A percentile compares a stretch with the other conserved stretches of the same genome.
phyloP scores from a whole-genome alignment of 2,797 vertebrate genomes.

The Prunella strophiata region DNA sequence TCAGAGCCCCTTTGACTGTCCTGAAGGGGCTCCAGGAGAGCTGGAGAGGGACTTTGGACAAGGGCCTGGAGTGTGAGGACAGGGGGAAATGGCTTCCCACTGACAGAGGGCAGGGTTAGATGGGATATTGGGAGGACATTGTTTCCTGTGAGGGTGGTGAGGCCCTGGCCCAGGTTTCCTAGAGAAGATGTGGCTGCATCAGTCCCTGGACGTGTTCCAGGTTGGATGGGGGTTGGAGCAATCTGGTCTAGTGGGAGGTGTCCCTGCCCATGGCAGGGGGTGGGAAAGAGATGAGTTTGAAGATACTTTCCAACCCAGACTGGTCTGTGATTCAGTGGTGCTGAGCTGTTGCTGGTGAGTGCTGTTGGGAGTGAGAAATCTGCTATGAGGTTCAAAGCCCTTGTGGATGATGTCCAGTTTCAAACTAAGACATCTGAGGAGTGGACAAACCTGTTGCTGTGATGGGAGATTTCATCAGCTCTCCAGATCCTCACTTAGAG shows the following conservation, averaged over 20 bases:
- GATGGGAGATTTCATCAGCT: background rate
- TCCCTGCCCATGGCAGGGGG: background rate
- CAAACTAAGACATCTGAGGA: background rate
- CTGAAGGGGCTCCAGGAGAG: background rate
- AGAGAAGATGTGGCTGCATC: background rate
- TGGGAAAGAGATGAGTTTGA: background rate
- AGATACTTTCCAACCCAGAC: background rate
- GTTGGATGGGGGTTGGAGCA: background rate
- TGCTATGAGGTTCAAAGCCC: background rate
- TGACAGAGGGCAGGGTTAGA: background rate
- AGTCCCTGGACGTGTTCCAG: rapidly evolving
- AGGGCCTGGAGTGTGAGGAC: background rate
- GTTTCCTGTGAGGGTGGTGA: background rate
- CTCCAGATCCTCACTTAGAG: background rate
- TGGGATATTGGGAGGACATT: background rate
- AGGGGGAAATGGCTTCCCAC: background rate
- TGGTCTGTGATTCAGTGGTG: background rate
- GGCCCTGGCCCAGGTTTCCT: background rate
- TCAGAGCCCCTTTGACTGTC: background rate
- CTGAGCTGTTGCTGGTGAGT: background rate
- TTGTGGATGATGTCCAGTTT: rapidly evolving
- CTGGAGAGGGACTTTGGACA: background rate
- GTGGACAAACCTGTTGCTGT: background rate
- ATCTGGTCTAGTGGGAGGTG: background rate
- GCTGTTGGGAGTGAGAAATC: background rate